Percentiles rank a stretch among this genome's conserved stretches.
Evolutionary conservation across 2,797 vertebrate genomes (phyloP).

Genomic region (Catamblyrhynchus diadema): DNA sequence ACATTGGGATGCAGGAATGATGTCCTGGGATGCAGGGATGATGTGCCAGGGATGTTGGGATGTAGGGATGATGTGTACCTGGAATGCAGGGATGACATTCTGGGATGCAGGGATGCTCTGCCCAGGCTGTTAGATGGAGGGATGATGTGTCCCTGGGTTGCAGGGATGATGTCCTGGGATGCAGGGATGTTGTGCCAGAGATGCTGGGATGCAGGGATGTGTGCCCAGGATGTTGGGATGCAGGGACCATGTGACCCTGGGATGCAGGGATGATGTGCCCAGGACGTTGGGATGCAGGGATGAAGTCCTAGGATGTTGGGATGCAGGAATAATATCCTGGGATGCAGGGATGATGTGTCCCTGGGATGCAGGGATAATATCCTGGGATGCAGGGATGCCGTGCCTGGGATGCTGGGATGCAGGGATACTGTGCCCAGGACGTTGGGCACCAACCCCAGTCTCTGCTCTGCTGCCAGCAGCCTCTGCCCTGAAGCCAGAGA

Average conservation of each 20-base stretch:
- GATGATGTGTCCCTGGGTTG: too few relatives aligned
- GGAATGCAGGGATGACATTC: neutral
- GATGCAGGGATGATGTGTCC: too few relatives aligned
- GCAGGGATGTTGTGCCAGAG: neutral
- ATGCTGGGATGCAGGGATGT: too few relatives aligned
- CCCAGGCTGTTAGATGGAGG: too few relatives aligned
- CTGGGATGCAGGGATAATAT: too few relatives aligned
- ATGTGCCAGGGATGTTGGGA: too few relatives aligned
- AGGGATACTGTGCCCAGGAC: neutral
- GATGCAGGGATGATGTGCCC: neutral
- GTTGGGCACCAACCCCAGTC: neutral
- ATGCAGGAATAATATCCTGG: neutral
- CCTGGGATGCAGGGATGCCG: neutral
- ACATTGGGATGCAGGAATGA: neutral
- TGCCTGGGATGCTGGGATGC: too few relatives aligned
- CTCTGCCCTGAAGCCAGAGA: neutral
- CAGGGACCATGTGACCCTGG: neutral
- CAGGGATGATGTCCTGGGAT: neutral
- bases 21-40: too few relatives aligned
- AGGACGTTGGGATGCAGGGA: neutral
- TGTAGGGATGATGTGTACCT: neutral
- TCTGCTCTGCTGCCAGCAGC: neutral
- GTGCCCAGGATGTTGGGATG: too few relatives aligned
- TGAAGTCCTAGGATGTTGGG: neutral
- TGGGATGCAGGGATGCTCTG: too few relatives aligned